Base-by-base conservation (phyloP, 2,113 vertebrate genomes). In the human region DNA sequence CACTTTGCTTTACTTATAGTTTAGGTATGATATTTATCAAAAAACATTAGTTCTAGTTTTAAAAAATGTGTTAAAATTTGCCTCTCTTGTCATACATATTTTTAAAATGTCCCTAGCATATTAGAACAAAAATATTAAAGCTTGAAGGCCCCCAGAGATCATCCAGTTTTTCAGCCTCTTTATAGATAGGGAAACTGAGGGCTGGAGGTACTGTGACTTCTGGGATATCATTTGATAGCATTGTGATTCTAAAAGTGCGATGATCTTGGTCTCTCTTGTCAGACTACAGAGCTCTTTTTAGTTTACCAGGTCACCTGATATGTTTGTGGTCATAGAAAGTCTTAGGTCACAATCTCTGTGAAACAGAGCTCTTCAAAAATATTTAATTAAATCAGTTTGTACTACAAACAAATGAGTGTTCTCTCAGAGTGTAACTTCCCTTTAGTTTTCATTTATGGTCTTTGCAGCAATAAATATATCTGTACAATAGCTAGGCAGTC, bases 341-440 rank as follows among this genome's bases (percentile, higher is more conserved):
- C 11, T 95, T 82, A 55, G 84, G 32, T 93, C 85, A 91, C 72
- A 45, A 66, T 85, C 55, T 88, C 81, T 86, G 23, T 30, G 70
- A 90, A 76, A 22, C 32, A 66, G 12, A 2, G 5, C 5, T 95
- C 48, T 83, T 96, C 38, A 93, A 97, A 97, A 97, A 94, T 89
- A 94, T 79, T 85, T 79, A 50, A 89, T 94, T 92, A 82, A 97
- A 91, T 85, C 75, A 38, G 45, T 45, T 93, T 96, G 83, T 96
- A 90, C 23, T 96, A 45, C 70, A 91, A 83, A 96, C 86, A 97
- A 89, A 83, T 52, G 25, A 92, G 68, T 79, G 27, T 96, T 89
- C 89, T 86, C 4, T 89, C n/a, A 57, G 40, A 92, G 27, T 86
- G 5, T 82, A 89, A 90, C 89, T 90, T 89, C 50, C 55, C 90